Evolutionary conservation across 2,797 vertebrate genomes (phyloP), one percentile per base, ranked within the genome.

Genomic region (Dicrostonyx torquatus): DNA sequence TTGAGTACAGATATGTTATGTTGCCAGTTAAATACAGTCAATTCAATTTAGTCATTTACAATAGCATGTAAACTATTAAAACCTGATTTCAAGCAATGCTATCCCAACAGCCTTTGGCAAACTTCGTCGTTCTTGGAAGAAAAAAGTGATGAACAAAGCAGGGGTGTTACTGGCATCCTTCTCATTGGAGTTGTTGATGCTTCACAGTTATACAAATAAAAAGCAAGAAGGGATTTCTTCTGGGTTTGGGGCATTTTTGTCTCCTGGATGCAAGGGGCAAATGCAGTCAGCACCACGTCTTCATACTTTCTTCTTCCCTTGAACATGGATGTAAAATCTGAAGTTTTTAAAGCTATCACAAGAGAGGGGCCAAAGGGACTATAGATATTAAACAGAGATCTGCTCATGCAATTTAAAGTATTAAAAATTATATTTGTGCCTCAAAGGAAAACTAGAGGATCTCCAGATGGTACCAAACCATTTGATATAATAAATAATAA

Each of bases 331-430:
- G 55, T 3, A n/a, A 91, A 34, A 79, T 72, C 89, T 92, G 29
- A 77, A 96, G 66, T 34, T 84, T 62, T 95, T 40, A 50, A 82
- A 91, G 72, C 5, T 72, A 75, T 70, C n/a, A 53, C 0, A 18
- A 89, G 62, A 72, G 60, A 87, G 93, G 60, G 37, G 53, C 79
- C 75, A 89, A 37, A 5, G 66, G 76, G 64, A 94, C 31, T 60
- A 31, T 6, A 94, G 82, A 92, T 93, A 95, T 94, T 96, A 96
- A 95, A 96, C 24, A 92, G 84, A 96, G 86, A 97, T 88, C 92
- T 95, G 75, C n/a, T 89, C 48, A 76, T 87, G 89, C 62, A 91
- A 95, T 96, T 96, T 89, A 40, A 95, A 96, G 64, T 84, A 82
- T 53, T 85, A 70, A 15, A 92, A 87, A 91, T 94, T 84, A 90